These are phyloP conservation scores for Hermetia illucens DNA, from an alignment of 1,140 invertebrate genomes.

Conservation along the genomic window DNA sequence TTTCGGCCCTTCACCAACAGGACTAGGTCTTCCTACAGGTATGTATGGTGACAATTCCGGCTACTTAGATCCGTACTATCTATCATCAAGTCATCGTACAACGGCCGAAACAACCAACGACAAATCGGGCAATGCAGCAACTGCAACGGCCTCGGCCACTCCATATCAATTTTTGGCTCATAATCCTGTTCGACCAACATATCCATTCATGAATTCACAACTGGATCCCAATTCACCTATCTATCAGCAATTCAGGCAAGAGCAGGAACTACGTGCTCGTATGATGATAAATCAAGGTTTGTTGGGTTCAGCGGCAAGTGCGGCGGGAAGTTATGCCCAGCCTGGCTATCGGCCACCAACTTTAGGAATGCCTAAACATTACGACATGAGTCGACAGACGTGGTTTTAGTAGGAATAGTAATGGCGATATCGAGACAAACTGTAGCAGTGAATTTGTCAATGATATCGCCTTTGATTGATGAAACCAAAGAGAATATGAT, in stretches of 20 bases:
- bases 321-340: slow-evolving; percentile 37
- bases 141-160: slow-evolving; percentile 22
- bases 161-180: slow-evolving; percentile 30
- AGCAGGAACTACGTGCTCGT: slow-evolving; percentile 38
- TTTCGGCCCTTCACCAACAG: slow-evolving; percentile 42
- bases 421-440: too few species aligned
- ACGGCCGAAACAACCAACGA: slow-evolving; percentile 28
- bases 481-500: too few species aligned
- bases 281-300: slow-evolving; percentile 42
- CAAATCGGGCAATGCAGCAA: slow-evolving; percentile 29
- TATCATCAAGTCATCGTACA: slow-evolving; percentile 39
- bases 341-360: slow-evolving; percentile 39
- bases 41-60: slow-evolving; percentile 41
- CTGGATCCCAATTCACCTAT: slow-evolving; percentile 42
- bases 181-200: slow-evolving; percentile 33
- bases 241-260: slow-evolving; percentile 52
- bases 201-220: slow-evolving; percentile 38
- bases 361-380: slow-evolving; percentile 49
- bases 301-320: slow-evolving; percentile 33
- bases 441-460: too few species aligned
- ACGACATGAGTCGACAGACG: slow-evolving; percentile 34
- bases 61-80: slow-evolving; percentile 43
- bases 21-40: slow-evolving; percentile 32
- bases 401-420: slow-evolving; percentile 26
- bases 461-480: too few species aligned